Percentiles rank a stretch among this genome's conserved stretches.
Conservation (phyloP, 1,140 invertebrate genomes). For the Heliconius eleuchia region DNA sequence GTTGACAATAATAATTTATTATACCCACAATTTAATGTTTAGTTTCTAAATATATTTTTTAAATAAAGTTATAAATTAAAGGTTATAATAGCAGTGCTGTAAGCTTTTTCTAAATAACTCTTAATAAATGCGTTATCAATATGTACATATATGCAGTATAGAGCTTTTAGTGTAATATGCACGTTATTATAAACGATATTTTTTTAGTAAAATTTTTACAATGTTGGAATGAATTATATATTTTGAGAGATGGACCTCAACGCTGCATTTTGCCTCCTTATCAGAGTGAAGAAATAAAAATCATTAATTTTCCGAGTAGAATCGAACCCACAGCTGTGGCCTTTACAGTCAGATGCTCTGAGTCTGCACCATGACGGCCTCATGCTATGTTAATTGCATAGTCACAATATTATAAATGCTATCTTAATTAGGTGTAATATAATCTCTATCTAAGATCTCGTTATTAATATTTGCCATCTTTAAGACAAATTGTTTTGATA, state of each 20-base stretch:
- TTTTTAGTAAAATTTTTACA: too few species aligned
- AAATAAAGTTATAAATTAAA: background rate
- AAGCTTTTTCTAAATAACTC: background rate
- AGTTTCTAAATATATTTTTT: background rate
- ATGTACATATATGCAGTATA: background rate
- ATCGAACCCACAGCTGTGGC: too few species aligned
- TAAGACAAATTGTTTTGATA: background rate
- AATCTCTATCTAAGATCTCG: background rate
- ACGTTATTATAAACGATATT: background rate
- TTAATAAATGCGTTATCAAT: background rate
- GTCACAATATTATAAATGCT: background rate
- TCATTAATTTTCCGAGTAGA: too few species aligned
- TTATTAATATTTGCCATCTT: background rate
- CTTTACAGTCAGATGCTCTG: too few species aligned
- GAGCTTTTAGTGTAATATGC: background rate
- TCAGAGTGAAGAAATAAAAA: too few species aligned
- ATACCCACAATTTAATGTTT: background rate
- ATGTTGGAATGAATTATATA: too few species aligned
- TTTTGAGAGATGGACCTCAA: too few species aligned
- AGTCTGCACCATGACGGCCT: too few species aligned
- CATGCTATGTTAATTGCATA: background rate
- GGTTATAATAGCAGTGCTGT: background rate
- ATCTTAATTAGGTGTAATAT: background rate
- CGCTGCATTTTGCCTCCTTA: too few species aligned
- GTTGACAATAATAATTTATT: too few species aligned